phyloP scores from a whole-genome alignment of 1,140 invertebrate species.

The Drosophila sp. region DNA sequence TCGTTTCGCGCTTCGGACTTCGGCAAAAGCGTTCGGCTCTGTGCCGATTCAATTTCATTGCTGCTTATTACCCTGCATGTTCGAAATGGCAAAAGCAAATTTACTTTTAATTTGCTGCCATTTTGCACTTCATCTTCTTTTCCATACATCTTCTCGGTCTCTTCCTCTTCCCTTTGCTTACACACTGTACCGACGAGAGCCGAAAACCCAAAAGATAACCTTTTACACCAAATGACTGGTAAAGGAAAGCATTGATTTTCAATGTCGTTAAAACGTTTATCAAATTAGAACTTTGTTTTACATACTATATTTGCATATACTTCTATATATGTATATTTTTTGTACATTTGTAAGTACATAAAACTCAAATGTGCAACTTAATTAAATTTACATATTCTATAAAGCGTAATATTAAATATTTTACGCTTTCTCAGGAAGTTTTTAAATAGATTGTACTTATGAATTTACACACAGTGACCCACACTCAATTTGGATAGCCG shows the following conservation, averaged over 20 bases:
- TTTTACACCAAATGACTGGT: background rate
- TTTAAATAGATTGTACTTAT: too few species aligned
- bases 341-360: too few species aligned
- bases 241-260: constrained; percentile 3
- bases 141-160: background rate
- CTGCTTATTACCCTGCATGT: constrained; percentile 31
- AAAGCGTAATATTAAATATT: background rate
- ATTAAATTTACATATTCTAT: background rate
- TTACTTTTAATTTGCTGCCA: constrained; percentile 46
- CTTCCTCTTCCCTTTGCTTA: background rate
- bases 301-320: too few species aligned
- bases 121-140: constrained; percentile 5
- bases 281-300: too few species aligned
- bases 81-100: constrained; percentile 42
- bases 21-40: constrained; percentile 11
- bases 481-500: too few species aligned
- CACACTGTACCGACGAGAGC: background rate
- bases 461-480: too few species aligned
- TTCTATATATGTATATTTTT: too few species aligned
- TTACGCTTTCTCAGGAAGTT: too few species aligned
- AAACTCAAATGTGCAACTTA: background rate
- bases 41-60: constrained; percentile 19
- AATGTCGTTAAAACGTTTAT: constrained; percentile 1
- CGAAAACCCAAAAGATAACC: background rate
- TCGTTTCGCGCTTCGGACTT: constrained; percentile 25